A percentile compares a stretch with the other conserved stretches of the same genome.
Evolutionary conservation across 1,140 invertebrate species (phyloP).

Genomic region (Eurosta solidaginis): DNA sequence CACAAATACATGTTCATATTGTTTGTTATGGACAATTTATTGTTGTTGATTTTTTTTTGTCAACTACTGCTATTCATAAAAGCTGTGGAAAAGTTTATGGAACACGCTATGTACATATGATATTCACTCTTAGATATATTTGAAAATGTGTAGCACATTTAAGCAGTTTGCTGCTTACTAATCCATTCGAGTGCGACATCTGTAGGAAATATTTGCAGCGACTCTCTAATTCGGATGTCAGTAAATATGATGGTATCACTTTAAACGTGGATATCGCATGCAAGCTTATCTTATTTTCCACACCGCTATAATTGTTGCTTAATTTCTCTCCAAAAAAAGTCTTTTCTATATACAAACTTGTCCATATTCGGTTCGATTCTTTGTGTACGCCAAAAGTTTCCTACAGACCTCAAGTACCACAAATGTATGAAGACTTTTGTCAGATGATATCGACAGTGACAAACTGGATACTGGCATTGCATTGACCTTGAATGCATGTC

Average conservation of each 20-base stretch:
- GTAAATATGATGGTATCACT: too few species aligned
- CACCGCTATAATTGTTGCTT: too few species aligned
- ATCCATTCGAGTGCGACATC: not conserved
- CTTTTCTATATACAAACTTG: not conserved
- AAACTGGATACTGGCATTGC: not conserved
- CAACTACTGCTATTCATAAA: not conserved
- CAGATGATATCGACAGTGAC: not conserved
- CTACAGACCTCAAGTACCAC: not conserved
- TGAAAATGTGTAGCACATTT: not conserved
- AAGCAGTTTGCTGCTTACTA: not conserved
- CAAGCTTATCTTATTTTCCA: too few species aligned
- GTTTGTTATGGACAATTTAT: not conserved
- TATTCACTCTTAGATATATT: not conserved
- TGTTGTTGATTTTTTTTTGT: not conserved
- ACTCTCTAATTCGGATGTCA: too few species aligned
- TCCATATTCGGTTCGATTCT: not conserved
- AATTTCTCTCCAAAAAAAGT: not conserved
- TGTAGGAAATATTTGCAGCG: not conserved
- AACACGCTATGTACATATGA: not conserved
- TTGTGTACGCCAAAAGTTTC: not conserved
- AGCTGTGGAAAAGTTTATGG: not conserved
- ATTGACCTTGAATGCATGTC: slow-evolving; percentile 6
- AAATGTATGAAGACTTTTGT: not conserved
- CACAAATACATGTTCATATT: too few species aligned
- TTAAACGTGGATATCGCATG: too few species aligned